These are phyloP conservation scores for Redunca redunca DNA, from an alignment of 2,113 vertebrate species.

Conservation along the genomic window DNA sequence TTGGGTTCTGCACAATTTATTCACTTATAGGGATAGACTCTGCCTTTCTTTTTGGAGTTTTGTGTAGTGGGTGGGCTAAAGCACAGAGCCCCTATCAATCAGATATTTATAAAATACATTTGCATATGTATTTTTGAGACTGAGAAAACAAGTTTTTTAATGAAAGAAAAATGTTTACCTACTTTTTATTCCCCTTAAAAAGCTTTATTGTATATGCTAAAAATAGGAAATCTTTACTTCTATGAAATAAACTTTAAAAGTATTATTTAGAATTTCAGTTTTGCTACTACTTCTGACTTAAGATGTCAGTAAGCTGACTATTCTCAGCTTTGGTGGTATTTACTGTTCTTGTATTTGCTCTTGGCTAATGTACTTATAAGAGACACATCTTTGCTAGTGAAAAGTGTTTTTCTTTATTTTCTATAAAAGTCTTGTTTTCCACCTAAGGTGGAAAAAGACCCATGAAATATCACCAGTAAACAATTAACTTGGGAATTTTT, in stretches of 20 bases:
- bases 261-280: neutral
- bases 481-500: neutral
- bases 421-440: neutral
- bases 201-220: neutral
- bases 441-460: neutral
- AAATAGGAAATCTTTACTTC: neutral
- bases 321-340: neutral
- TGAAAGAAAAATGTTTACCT: neutral
- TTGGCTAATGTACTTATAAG: neutral
- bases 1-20: neutral
- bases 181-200: neutral
- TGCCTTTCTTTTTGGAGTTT: neutral
- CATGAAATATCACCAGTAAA: neutral
- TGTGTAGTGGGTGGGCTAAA: neutral
- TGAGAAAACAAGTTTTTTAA: neutral
- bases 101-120: neutral
- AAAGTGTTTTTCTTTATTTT: neutral
- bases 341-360: neutral
- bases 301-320: neutral
- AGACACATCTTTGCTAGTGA: neutral
- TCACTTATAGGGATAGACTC: neutral
- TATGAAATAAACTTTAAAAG: neutral
- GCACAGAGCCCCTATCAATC: neutral
- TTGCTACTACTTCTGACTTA: neutral
- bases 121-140: neutral